These are phyloP conservation scores for Mechanitis mazaeus DNA, from an alignment of 2,888 invertebrate genomes.

Conservation along the genomic window DNA sequence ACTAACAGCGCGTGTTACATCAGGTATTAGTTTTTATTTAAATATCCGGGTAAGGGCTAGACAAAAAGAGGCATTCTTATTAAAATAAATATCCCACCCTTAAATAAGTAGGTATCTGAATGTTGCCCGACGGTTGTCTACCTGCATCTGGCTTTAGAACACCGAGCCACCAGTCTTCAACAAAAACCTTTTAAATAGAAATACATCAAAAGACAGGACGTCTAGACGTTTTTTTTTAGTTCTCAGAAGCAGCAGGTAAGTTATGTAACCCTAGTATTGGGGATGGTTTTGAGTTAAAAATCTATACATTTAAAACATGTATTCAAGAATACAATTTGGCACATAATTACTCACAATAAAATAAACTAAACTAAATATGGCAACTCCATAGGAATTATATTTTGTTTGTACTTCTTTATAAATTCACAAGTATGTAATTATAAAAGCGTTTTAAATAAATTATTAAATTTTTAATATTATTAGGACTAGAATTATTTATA, in stretches of 20 bases:
- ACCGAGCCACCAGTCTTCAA: constrained; percentile 53
- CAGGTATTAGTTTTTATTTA: constrained; percentile 24
- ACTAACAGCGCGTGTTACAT: constrained; percentile 25
- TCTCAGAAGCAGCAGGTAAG: constrained; percentile 68
- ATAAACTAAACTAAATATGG: constrained; percentile 22
- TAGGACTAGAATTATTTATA: neutral
- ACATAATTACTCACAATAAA: constrained; percentile 26
- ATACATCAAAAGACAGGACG: constrained; percentile 68
- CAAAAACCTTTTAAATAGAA: constrained; percentile 68
- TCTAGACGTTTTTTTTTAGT: constrained; percentile 67
- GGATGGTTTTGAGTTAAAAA: constrained; percentile 28
- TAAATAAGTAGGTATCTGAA: constrained; percentile 48
- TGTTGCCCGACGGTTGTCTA: constrained; percentile 43
- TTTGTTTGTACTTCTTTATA: constrained; percentile 28
- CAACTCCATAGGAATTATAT: constrained; percentile 20
- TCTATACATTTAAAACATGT: constrained; percentile 31
- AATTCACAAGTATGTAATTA: constrained; percentile 4
- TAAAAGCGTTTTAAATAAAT: neutral
- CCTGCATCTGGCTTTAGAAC: constrained; percentile 68
- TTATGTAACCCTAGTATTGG: constrained; percentile 24
- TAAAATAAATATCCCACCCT: constrained; percentile 46
- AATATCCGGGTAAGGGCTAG: constrained; percentile 25
- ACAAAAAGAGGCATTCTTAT: constrained; percentile 34
- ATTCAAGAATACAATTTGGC: constrained; percentile 34
- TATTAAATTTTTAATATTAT: neutral